Percentiles rank a stretch among this genome's conserved stretches.
phyloP scores from a whole-genome alignment of 1,140 invertebrate genomes.

The Tigriopus japonicus region DNA sequence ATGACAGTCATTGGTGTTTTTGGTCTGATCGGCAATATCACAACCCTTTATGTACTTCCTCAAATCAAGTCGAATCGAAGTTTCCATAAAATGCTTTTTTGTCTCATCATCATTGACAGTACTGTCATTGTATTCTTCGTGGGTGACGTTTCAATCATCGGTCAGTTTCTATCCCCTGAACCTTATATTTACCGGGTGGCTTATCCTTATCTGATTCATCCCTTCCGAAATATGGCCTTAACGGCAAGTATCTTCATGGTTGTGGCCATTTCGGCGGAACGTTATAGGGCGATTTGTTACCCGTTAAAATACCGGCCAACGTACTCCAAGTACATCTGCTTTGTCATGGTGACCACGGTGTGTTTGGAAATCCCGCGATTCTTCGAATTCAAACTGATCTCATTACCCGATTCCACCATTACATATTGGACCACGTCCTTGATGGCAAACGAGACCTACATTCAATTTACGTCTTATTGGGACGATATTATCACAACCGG shows the following conservation, averaged over 20 bases:
- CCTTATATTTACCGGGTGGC: not conserved
- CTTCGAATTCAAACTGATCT: not conserved
- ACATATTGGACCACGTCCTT: not conserved
- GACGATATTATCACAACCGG: not conserved
- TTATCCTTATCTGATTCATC: constrained; percentile 7
- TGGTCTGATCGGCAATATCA: not conserved
- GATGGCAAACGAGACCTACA: not conserved
- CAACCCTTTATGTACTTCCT: not conserved
- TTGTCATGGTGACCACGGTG: not conserved
- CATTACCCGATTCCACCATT: not conserved
- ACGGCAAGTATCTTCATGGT: constrained; percentile 28
- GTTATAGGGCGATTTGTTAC: constrained; percentile 4
- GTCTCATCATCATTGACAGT: not conserved
- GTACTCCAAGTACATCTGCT: not conserved
- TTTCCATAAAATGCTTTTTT: not conserved
- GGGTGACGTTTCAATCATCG: not conserved
- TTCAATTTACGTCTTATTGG: constrained; percentile 1
- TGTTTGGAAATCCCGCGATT: not conserved
- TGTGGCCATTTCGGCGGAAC: constrained; percentile 28
- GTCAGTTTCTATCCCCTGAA: not conserved
- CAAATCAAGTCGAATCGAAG: not conserved
- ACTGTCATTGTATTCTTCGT: not conserved
- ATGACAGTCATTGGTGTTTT: not conserved
- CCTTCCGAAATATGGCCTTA: constrained; percentile 1
- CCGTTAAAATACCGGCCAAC: constrained; percentile 1